These are phyloP conservation scores for Sinonovacula constricta DNA, from an alignment of 1,140 invertebrate genomes.

Conservation along the genomic window DNA sequence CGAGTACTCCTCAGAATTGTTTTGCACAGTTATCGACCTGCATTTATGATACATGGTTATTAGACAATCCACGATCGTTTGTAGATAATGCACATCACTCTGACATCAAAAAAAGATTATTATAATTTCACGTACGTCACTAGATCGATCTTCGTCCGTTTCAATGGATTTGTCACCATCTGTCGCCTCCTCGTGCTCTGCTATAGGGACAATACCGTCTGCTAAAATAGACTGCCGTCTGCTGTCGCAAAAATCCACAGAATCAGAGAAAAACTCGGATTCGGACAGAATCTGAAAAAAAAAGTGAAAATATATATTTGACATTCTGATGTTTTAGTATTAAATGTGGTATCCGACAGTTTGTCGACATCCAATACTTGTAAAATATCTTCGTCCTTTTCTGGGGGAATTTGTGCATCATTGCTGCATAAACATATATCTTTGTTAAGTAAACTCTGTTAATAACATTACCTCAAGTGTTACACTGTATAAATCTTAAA, in stretches of 20 bases:
- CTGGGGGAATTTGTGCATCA: too few relatives aligned
- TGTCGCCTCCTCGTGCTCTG: background rate
- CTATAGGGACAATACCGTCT: background rate
- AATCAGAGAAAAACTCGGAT: background rate
- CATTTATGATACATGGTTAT: too few relatives aligned
- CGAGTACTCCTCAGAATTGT: too few relatives aligned
- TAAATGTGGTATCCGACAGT: background rate
- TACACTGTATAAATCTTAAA: background rate
- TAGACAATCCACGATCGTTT: background rate
- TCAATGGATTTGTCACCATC: background rate
- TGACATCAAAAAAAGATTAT: background rate
- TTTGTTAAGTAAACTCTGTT: too few relatives aligned
- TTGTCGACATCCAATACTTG: background rate
- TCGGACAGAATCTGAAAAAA: background rate
- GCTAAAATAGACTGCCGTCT: background rate
- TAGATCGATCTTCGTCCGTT: background rate
- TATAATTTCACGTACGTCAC: background rate
- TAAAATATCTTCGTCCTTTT: background rate
- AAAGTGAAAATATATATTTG: background rate
- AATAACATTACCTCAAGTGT: background rate
- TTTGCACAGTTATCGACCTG: too few relatives aligned
- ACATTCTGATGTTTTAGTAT: background rate
- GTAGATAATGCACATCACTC: background rate
- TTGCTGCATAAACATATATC: too few relatives aligned
- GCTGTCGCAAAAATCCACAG: background rate